Evolutionary conservation across 2,797 vertebrate genomes (phyloP), one percentile per base, ranked within the genome.

Genomic region (Sylvia borin): DNA sequence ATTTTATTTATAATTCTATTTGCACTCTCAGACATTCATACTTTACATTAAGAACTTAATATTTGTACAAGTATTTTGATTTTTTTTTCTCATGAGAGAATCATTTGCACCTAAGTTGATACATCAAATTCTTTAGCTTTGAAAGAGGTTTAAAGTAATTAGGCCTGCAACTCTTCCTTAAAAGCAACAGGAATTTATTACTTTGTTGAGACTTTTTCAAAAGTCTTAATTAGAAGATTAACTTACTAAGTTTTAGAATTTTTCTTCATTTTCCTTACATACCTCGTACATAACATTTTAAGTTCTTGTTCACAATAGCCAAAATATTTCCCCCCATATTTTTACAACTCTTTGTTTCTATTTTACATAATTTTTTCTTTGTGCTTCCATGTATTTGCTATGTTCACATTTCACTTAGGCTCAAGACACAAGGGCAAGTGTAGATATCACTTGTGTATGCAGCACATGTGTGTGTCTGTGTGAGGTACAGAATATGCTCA

Each of bases 181-280:
- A 84, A 92, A 67, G 4, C 21, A 88, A 58, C 3, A 78, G 15
- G 15, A 90, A 79, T 1, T 38, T 22, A 36, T 48, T 76, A 48
- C 17, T 40, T 80, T 53, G 48, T 11, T 5, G 75, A 29, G 34
- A 70, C 2, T 65, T 85, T 17, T 26, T 40, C 36, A 10, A 51
- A 92, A 93, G 80, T 67, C 7, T 50, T 77, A 54, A 50, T 26
- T 16, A 60, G 27, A 51, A 48, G 8, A 79, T 19, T 36, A 51
- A 45, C 21, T 32, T 64, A 16, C 11, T 53, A 29, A 43, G 42
- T 65, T 74, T 25, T 1, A 9, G 2, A 2, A 0, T 29, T 50
- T 48, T 61, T 79, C 15, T 77, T 71, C 5, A 47, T 60, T 68
- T 53, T 55, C 36, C 29, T 73, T 22, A 53, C 15, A 1, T 9